Evolutionary conservation across 2,113 vertebrate genomes (phyloP).

Genomic region (Pluvianellus socialis): DNA sequence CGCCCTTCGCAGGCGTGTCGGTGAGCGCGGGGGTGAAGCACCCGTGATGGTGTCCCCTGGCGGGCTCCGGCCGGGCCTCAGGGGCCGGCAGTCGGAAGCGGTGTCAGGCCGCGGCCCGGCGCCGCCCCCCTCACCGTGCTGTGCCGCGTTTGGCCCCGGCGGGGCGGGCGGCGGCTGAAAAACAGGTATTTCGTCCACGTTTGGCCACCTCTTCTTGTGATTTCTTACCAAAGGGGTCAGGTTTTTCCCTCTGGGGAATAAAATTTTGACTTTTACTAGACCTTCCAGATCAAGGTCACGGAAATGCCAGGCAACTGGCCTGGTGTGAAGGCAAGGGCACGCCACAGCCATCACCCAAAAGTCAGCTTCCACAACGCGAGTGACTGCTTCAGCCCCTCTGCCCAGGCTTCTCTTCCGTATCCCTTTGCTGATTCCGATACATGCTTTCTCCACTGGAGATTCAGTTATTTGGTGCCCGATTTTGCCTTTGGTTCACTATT

Average conservation of each 20-base stretch:
- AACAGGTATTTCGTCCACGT: neutral
- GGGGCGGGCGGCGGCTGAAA: neutral
- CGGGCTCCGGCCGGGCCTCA: fast-evolving
- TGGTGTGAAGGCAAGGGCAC: neutral
- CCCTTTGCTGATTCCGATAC: neutral
- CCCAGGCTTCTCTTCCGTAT: no score
- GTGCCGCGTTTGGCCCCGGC: no score
- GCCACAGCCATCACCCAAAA: neutral
- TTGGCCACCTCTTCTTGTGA: neutral
- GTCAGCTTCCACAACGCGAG: neutral
- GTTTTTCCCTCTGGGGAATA: neutral
- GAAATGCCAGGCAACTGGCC: neutral
- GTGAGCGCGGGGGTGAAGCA: neutral
- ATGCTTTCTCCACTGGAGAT: neutral
- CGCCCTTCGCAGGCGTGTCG: neutral
- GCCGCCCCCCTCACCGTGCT: neutral
- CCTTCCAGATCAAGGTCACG: neutral
- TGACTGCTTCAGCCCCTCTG: no score
- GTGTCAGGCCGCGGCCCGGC: neutral
- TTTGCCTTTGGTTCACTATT: neutral
- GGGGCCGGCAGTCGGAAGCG: neutral
- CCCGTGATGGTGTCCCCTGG: fast-evolving
- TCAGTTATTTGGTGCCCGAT: neutral
- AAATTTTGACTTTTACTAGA: neutral
- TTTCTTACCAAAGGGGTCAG: neutral